Evolutionary conservation across 1,140 invertebrate species (phyloP).

Genomic region (Lordiphosa clarofinis): DNA sequence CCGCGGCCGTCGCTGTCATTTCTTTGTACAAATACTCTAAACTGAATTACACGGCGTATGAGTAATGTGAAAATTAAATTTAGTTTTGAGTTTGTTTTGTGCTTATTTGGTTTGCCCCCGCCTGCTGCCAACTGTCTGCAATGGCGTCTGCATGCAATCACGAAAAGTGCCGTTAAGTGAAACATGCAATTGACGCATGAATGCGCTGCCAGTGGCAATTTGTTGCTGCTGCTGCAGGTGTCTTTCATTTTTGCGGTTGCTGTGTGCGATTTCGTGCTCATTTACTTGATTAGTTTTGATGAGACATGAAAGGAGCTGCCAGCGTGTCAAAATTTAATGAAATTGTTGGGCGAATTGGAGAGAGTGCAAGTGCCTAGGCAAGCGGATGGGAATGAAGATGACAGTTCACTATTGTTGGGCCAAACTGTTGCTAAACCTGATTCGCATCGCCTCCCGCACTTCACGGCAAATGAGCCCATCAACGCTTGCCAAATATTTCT

Average conservation of each 20-base stretch:
- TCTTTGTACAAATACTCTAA: slow-evolving; percentile 79
- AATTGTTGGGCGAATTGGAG: slow-evolving; percentile 26
- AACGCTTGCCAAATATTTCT: slow-evolving; percentile 62
- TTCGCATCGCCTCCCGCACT: slow-evolving; percentile 66
- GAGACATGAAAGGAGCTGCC: slow-evolving; percentile 70
- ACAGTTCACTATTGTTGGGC: slow-evolving; percentile 4
- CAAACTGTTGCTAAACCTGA: slow-evolving; percentile 47
- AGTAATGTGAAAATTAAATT: slow-evolving; percentile 79
- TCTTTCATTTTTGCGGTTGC: slow-evolving; percentile 62
- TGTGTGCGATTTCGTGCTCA: slow-evolving; percentile 63
- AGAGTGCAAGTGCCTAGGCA: slow-evolving; percentile 20
- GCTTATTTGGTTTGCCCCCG: slow-evolving; percentile 53
- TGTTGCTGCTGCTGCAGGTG: slow-evolving; percentile 46
- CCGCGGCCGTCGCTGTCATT: slow-evolving; percentile 60
- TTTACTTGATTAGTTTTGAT: slow-evolving; percentile 76
- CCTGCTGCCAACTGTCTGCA: slow-evolving; percentile 2
- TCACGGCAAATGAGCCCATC: slow-evolving; percentile 62
- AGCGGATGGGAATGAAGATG: slow-evolving; percentile 23
- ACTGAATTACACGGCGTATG: slow-evolving; percentile 79
- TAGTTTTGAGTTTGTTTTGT: slow-evolving; percentile 68
- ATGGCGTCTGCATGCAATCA: slow-evolving; percentile 64
- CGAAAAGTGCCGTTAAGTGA: slow-evolving; percentile 74
- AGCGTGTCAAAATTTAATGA: slow-evolving; percentile 63
- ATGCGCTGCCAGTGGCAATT: slow-evolving; percentile 54
- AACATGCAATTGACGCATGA: slow-evolving; percentile 77